Base-by-base conservation (phyloP, 2,888 invertebrate species). In the Xanthia togata region DNA sequence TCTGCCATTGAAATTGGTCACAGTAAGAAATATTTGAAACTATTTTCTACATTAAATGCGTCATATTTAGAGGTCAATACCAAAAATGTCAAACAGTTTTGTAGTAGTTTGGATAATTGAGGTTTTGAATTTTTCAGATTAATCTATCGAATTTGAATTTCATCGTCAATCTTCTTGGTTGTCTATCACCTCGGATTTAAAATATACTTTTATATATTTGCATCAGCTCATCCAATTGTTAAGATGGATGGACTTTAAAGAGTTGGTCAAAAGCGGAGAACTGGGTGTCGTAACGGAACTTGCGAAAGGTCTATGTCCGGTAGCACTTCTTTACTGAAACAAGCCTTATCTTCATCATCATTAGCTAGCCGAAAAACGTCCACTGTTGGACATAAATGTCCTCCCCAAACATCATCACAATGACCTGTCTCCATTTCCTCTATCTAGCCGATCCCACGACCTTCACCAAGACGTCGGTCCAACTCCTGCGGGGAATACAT, bases 1-100 rank as follows among this genome's bases (percentile, higher is more conserved):
- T 73, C 31, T n/a, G n/a, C 50, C 11, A 73, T 70, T 73, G 9
- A 26, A 73, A 81, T 81, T 83, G 17, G 70, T 55, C 70, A 83
- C 57, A 70, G 70, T 23, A 38, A 14, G 6, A 44, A 65, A 59
- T 60, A 26, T 9, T 31, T 59, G n/a, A 68, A 31, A 31, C 23
- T 67, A 70, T 63, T 79, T 83, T 63, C 65, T 70, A 41, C 14
- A 44, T 57, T 8, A 20, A 44, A 69, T 55, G n/a, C 57, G 44
- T 78, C 31, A 65, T 53, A 47, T 55, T 65, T 44, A 23, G 72
- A 83, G 69, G 78, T 65, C 55, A 41, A 35, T 41, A 5, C 11
- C 8, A 41, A 12, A 26, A 35, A 78, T 57, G 1, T 50, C n/a
- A 26, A 63, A 50, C 6, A 6, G 2, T 77, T 26, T 67, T 23